Evolutionary conservation across 2,797 vertebrate genomes (phyloP), one percentile per base, ranked within the genome.

Genomic region (Echeneis naucrates): DNA sequence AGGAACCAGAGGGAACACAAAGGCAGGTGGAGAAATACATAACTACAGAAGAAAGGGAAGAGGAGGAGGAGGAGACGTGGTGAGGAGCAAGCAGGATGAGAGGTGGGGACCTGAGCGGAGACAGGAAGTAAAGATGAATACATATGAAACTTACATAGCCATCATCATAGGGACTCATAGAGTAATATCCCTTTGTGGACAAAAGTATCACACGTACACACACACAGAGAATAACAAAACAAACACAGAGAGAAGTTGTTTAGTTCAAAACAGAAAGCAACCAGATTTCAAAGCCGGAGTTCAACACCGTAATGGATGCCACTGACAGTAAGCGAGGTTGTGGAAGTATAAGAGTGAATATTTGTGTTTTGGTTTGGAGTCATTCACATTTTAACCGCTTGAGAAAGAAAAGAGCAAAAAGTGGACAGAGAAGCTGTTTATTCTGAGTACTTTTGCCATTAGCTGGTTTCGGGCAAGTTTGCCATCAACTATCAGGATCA

Each of bases 101-200:
- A 74, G 53, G 50, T 40, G 62, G 65, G 16, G 35, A 63, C 21
- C 33, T 57, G 67, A 51, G 64, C 3, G 14, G 53, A 40, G 73
- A 74, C 19, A 61, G 54, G 61, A 74, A 48, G 74, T 86, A 89
- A 92, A 92, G 78, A 89, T 88, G 85, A 88, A 93, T 94, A 86
- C 77, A 79, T 78, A 90, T 92, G 76, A 87, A 93, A 97, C 97
- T 98, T 97, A 98, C 96, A 97, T 96, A 96, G 94, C 92, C 96
- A 92, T 96, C 96, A 95, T 96, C 95, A 96, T 95, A 97, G 78
- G 95, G 95, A 94, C 94, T 96, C 95, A 97, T 93, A 96, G 95
- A 96, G 95, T 95, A 96, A 97, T 95, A 96, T 92, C 95, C 96
- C 96, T 98, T 97, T 92, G 93, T 47, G 75, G 92, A 92, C 80